Evolutionary conservation across 2,888 invertebrate genomes (phyloP), one percentile per base, ranked within the genome.

Genomic region (Cetonia aurata): DNA sequence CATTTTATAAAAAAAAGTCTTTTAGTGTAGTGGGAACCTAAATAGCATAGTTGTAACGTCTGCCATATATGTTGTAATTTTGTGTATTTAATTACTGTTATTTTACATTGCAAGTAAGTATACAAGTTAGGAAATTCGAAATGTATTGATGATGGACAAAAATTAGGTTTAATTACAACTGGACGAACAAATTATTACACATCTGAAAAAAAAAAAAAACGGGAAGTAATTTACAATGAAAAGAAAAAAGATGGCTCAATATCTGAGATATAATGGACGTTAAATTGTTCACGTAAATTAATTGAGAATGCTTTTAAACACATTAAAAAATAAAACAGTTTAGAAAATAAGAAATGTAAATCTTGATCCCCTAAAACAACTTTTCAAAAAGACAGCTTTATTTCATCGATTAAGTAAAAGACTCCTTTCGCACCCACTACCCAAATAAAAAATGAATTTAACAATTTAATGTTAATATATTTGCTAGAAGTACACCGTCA

Each of bases 381-480:
- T 3, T 17, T 52, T 33, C 6, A 6, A 33, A 33, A 33, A 6
- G 33, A 33, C 33, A 33, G 6, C 6, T 3, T 33, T 33, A 33
- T 33, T 33, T 6, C 3, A 52, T 19, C 19, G 25, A 12, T 50
- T 46, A 15, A 50, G 50, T 50, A 9, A 50, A 50, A 10, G 15
- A 50, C 4, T 10, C 50, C 50, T 6, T 50, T 15, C 13, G 8
- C n/a, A 12, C 9, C 48, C 15, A 15, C 15, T 50, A 50, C 50
- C 3, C 50, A 50, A 37, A 37, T 6, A 37, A 37, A 8, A 37
- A 37, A 3, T n/a, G 25, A 25, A 25, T 53, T 53, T 53, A 25
- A 53, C 25, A 53, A 53, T 25, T 53, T 19, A 12, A 53, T 53
- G 12, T 53, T 19, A 25, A 53, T 53, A 53, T 53, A 19, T 53